Conservation (phyloP, 2,888 invertebrate genomes). For the Leucoptera coffeella region DNA sequence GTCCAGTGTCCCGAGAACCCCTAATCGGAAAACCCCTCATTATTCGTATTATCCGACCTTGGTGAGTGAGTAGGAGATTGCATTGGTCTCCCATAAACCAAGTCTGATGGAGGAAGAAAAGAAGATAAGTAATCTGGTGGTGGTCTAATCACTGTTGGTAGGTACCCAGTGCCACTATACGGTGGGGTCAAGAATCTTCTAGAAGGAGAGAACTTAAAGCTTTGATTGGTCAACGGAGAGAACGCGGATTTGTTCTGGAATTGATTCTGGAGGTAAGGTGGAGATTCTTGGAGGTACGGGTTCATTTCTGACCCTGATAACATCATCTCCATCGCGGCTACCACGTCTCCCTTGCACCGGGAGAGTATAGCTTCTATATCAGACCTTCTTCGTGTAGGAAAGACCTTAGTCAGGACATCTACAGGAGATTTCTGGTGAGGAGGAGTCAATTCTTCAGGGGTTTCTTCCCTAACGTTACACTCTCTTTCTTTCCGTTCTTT, state of each 20-base stretch:
- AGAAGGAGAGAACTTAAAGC: slow-evolving; percentile 61
- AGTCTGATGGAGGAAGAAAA: slow-evolving; percentile 38
- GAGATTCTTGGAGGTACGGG: slow-evolving; percentile 35
- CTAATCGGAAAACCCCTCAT: slow-evolving; percentile 46
- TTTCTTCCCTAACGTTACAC: slow-evolving; percentile 14
- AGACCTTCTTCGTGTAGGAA: slow-evolving; percentile 78
- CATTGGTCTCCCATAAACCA: slow-evolving; percentile 39
- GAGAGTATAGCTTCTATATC: slow-evolving; percentile 83
- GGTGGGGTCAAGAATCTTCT: slow-evolving; percentile 77
- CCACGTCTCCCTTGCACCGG: slow-evolving; percentile 81
- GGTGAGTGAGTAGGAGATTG: slow-evolving; percentile 45
- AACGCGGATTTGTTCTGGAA: slow-evolving; percentile 68
- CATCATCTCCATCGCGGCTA: slow-evolving; percentile 90
- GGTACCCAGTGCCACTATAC: slow-evolving; percentile 75
- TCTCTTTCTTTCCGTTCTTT: slow-evolving; percentile 20
- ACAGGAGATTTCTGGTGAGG: slow-evolving; percentile 65
- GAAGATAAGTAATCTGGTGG: slow-evolving; percentile 43
- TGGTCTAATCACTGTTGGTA: slow-evolving; percentile 67
- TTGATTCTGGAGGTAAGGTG: slow-evolving; percentile 30
- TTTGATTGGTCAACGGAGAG: slow-evolving; percentile 61
- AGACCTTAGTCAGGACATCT: slow-evolving; percentile 83
- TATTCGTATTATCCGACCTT: slow-evolving; percentile 43
- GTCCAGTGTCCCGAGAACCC: slow-evolving; percentile 16
- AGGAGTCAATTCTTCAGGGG: slow-evolving; percentile 9
- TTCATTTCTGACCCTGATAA: slow-evolving; percentile 54